phyloP scores from a whole-genome alignment of 2,113 vertebrate species.

The Synodontis membranacea region DNA sequence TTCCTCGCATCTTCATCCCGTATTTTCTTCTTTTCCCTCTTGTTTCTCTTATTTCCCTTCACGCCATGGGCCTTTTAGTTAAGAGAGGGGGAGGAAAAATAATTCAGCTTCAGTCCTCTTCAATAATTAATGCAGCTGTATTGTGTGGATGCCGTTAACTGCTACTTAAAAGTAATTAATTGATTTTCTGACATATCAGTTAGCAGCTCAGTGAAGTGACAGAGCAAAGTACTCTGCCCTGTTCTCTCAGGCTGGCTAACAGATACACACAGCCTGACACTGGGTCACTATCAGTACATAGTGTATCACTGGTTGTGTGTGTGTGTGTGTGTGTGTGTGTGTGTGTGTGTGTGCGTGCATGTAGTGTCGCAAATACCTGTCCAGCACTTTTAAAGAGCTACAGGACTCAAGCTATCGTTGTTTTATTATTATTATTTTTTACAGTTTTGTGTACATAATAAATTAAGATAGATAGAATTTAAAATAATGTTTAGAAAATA shows the following conservation, averaged over 20 bases:
- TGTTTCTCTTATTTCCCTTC: slow-evolving; percentile 3
- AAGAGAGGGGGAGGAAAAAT: slow-evolving; percentile 50
- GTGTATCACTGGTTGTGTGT: not conserved
- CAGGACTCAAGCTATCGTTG: no score
- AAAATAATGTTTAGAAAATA: no score
- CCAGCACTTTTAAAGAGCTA: no score
- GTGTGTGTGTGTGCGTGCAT: not conserved
- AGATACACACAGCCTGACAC: slow-evolving; percentile 31
- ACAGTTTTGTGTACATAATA: no score
- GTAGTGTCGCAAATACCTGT: not conserved
- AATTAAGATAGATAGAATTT: no score
- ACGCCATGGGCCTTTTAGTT: slow-evolving; percentile 52
- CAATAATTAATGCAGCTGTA: slow-evolving; percentile 92
- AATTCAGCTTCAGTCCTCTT: slow-evolving; percentile 74
- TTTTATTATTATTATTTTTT: no score
- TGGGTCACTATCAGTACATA: slow-evolving; percentile 32
- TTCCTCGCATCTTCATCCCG: not conserved
- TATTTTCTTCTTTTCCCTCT: not conserved
- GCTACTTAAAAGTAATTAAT: slow-evolving; percentile 99
- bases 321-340: not conserved
- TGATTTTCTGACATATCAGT: slow-evolving; percentile 99
- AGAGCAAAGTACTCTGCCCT: slow-evolving; percentile 64
- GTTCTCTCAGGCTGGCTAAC: slow-evolving; percentile 42
- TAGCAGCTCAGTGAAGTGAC: slow-evolving; percentile 83
- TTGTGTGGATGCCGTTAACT: slow-evolving; percentile 88